phyloP scores from a whole-genome alignment of 2,113 vertebrate genomes.

The Nymphicus hollandicus region DNA sequence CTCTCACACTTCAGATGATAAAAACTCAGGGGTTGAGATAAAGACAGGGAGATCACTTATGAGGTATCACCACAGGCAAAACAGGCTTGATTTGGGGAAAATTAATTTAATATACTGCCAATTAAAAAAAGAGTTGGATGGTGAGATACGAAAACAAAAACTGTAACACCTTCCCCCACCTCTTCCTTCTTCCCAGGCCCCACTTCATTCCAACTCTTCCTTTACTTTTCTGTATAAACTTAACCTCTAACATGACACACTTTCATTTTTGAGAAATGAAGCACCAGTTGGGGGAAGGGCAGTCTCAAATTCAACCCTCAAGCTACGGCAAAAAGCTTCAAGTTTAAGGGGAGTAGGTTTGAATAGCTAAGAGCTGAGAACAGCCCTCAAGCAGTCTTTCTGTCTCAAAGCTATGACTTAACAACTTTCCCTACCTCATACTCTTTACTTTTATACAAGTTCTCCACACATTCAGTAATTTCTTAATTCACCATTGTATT shows the following conservation, averaged over 20 bases:
- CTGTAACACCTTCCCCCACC: rapidly evolving
- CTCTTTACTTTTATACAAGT: background rate
- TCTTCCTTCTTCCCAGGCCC: background rate
- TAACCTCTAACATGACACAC: background rate
- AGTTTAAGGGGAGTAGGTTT: background rate
- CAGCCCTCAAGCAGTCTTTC: background rate
- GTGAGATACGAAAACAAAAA: background rate
- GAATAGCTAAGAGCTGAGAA: background rate
- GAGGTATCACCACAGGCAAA: rapidly evolving
- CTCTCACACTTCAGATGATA: background rate
- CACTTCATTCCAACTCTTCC: background rate
- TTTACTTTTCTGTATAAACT: background rate
- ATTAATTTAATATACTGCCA: background rate
- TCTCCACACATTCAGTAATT: background rate
- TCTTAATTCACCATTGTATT: background rate
- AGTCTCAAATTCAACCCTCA: background rate
- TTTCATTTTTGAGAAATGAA: background rate
- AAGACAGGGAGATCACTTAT: background rate
- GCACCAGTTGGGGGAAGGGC: background rate
- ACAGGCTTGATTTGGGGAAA: background rate
- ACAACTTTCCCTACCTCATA: background rate
- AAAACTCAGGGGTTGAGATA: background rate
- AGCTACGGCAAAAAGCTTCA: background rate
- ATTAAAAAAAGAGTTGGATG: background rate
- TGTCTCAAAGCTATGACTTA: background rate